Conservation (phyloP, 2,113 vertebrate genomes). For the Miniopterus natalensis region DNA sequence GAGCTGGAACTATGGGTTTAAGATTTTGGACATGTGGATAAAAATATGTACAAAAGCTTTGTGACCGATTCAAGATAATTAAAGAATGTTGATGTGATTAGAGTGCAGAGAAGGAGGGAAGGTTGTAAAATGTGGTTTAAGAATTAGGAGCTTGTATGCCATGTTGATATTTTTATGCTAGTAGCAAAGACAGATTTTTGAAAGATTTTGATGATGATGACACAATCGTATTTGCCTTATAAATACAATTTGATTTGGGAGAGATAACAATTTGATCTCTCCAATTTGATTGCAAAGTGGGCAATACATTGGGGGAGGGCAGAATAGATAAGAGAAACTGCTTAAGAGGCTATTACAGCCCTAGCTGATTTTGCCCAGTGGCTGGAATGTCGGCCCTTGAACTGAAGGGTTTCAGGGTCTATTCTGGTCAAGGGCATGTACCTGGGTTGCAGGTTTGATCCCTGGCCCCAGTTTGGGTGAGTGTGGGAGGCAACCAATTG, state of each 20-base stretch:
- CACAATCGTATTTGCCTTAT: not conserved
- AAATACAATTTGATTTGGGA: not conserved
- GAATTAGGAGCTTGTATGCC: not conserved
- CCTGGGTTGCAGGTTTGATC: too few species aligned
- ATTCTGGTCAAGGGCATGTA: too few species aligned
- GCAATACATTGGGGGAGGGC: not conserved
- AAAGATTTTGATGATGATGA: not conserved
- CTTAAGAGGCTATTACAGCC: not conserved
- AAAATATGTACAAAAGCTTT: not conserved
- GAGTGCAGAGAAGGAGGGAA: not conserved
- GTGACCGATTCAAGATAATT: not conserved
- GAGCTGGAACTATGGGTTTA: not conserved
- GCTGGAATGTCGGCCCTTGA: too few species aligned
- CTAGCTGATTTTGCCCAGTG: too few species aligned
- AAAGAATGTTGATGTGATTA: not conserved
- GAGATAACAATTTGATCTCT: not conserved
- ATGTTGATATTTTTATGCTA: not conserved
- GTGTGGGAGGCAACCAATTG: too few species aligned
- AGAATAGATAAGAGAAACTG: not conserved
- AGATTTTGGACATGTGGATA: not conserved
- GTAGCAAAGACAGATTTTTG: not conserved
- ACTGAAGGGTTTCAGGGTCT: too few species aligned
- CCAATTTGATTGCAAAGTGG: not conserved
- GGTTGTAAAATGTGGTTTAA: not conserved
- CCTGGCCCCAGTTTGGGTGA: too few species aligned